Evolutionary conservation across 1,140 invertebrate species (phyloP).

Genomic region (Sweltsa coloradensis): DNA sequence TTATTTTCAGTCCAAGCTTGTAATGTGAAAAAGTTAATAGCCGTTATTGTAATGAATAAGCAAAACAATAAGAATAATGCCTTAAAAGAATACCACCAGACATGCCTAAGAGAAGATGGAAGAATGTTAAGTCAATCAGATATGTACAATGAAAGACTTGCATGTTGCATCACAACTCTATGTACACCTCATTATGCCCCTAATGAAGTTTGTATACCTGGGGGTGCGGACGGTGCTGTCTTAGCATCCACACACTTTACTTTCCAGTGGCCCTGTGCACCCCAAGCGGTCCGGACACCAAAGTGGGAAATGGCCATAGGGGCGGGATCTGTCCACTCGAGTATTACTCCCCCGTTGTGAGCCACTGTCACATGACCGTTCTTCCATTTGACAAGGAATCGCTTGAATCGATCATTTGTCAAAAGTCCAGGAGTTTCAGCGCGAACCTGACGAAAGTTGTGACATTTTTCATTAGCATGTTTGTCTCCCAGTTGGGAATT

Average conservation of each 20-base stretch:
- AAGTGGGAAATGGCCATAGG: conserved; percentile 44
- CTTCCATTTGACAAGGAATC: conserved; percentile 44
- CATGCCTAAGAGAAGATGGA: too few relatives aligned
- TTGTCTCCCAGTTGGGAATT: neutral
- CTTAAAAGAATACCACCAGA: too few relatives aligned
- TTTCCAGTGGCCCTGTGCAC: conserved; percentile 43
- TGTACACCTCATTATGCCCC: too few relatives aligned
- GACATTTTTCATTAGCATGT: neutral
- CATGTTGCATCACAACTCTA: too few relatives aligned
- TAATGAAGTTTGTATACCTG: too few relatives aligned
- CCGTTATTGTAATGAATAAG: too few relatives aligned
- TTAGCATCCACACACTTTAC: neutral
- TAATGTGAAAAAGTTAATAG: too few relatives aligned
- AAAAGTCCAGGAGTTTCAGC: conserved; percentile 38
- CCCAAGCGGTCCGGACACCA: conserved; percentile 46
- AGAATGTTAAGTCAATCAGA: too few relatives aligned
- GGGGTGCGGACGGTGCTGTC: neutral
- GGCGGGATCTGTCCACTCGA: conserved; percentile 42
- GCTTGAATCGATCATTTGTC: conserved; percentile 37
- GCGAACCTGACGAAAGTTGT: conserved; percentile 30
- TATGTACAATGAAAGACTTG: too few relatives aligned
- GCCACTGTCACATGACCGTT: conserved; percentile 38
- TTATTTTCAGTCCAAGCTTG: too few relatives aligned
- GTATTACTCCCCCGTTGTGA: conserved; percentile 29
- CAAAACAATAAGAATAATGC: too few relatives aligned